phyloP scores from a whole-genome alignment of 2,888 invertebrate genomes.

The Molanna angustata region DNA sequence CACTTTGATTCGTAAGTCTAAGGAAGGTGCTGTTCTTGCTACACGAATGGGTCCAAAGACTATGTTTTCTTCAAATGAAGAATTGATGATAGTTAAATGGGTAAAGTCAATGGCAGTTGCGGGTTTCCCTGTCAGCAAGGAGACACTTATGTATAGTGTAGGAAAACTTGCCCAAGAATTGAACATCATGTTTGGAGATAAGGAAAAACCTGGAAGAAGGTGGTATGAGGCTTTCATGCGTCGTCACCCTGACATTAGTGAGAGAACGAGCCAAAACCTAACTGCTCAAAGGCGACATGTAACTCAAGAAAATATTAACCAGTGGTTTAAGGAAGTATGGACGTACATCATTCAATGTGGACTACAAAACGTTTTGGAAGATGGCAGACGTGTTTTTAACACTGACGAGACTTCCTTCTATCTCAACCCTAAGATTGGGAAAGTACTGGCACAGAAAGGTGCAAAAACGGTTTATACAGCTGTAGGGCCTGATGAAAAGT shows the following conservation, averaged over 20 bases:
- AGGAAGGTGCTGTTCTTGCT: conserved; percentile 5
- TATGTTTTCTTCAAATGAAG: conserved; percentile 29
- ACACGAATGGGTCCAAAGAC: conserved; percentile 33
- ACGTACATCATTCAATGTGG: neutral
- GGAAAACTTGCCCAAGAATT: conserved; percentile 27
- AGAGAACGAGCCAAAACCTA: conserved; percentile 14
- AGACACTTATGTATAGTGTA: conserved; percentile 31
- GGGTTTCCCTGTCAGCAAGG: conserved; percentile 32
- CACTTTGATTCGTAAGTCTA: conserved; percentile 21
- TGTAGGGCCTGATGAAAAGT: conserved; percentile 33
- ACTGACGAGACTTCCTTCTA: conserved; percentile 33
- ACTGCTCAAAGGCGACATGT: neutral
- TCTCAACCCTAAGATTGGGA: conserved; percentile 35
- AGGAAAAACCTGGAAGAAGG: conserved; percentile 27
- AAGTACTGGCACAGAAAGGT: conserved; percentile 34
- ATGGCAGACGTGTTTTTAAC: conserved; percentile 11
- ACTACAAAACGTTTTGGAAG: conserved; percentile 1
- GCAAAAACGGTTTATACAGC: conserved; percentile 35
- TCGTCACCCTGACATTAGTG: conserved; percentile 30
- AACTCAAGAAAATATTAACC: neutral
- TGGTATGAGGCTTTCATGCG: conserved; percentile 26
- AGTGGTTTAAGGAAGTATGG: neutral
- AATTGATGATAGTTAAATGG: conserved; percentile 32
- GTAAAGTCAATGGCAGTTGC: conserved; percentile 23
- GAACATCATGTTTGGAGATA: conserved; percentile 27